These are phyloP conservation scores for Parus major DNA, from an alignment of 2,113 vertebrate species.

Conservation along the genomic window DNA sequence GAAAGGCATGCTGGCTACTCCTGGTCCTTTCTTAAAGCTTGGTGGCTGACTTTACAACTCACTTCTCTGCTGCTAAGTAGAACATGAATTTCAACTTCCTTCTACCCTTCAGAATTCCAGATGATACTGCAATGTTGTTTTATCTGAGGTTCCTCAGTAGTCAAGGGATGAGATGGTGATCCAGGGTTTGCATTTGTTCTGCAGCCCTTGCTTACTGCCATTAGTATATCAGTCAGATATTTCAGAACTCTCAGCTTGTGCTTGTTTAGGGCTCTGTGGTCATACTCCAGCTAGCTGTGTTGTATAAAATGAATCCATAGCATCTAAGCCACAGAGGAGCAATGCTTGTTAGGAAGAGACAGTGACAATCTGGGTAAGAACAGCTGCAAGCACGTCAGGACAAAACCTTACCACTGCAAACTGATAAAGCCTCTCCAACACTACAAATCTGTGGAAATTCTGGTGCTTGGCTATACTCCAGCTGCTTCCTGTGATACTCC, in stretches of 20 bases:
- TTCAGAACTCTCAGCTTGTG: not conserved
- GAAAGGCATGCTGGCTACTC: not conserved
- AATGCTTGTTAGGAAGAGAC: not conserved
- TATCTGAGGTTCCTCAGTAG: not conserved
- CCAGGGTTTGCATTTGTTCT: not conserved
- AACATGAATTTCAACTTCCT: not conserved
- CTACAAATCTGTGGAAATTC: not conserved
- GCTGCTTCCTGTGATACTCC: not conserved
- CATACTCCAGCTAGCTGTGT: not conserved
- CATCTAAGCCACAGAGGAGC: not conserved
- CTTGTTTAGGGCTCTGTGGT: not conserved
- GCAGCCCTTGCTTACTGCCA: not conserved
- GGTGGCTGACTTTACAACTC: not conserved
- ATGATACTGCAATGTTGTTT: not conserved
- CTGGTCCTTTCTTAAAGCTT: not conserved
- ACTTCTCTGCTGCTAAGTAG: not conserved
- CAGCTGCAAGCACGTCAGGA: not conserved
- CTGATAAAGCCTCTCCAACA: not conserved
- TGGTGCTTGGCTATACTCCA: not conserved
- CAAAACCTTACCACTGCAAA: not conserved
- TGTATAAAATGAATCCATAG: not conserved
- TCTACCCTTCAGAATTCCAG: not conserved
- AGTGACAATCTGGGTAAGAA: not conserved
- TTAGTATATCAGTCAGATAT: not conserved
- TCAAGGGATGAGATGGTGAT: not conserved